phyloP scores from a whole-genome alignment of 2,797 vertebrate genomes.

The Scomberomorus guttatus region DNA sequence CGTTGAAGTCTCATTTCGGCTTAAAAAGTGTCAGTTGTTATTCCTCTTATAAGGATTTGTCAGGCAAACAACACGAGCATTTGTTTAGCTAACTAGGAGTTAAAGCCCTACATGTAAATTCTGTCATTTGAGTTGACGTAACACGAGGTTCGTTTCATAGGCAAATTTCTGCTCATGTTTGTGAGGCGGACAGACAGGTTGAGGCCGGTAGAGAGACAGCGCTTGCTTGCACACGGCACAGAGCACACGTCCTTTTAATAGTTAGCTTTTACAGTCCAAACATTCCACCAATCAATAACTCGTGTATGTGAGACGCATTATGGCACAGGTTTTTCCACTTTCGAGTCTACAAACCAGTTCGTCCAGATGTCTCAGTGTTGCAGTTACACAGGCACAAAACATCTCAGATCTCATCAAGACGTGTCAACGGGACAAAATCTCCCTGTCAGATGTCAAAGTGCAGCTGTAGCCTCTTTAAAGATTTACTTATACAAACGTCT shows the following conservation, averaged over 20 bases:
- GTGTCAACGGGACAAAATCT: neutral
- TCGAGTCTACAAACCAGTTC: conserved; percentile 56
- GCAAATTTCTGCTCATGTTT: conserved; percentile 60
- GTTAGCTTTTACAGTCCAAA: conserved; percentile 28
- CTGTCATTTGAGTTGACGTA: conserved; percentile 29
- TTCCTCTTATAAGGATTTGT: neutral
- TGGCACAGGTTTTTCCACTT: conserved; percentile 4
- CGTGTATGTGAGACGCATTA: neutral
- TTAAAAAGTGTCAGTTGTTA: neutral
- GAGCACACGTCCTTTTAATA: conserved; percentile 24
- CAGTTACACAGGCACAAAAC: neutral
- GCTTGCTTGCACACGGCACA: neutral
- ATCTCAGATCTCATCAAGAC: neutral
- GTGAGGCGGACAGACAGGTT: neutral
- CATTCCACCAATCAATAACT: conserved; percentile 9
- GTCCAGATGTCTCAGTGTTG: conserved; percentile 36
- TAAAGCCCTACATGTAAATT: conserved; percentile 28
- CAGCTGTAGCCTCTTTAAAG: neutral
- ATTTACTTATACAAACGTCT: neutral
- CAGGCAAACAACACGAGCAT: neutral
- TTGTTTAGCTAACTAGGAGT: conserved; percentile 20
- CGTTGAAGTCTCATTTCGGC: neutral
- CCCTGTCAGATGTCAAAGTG: neutral
- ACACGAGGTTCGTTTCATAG: conserved; percentile 32
- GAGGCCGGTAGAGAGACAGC: neutral